These are phyloP conservation scores for Leptodactylus fallax DNA, from an alignment of 2,797 vertebrate genomes.

Conservation along the genomic window DNA sequence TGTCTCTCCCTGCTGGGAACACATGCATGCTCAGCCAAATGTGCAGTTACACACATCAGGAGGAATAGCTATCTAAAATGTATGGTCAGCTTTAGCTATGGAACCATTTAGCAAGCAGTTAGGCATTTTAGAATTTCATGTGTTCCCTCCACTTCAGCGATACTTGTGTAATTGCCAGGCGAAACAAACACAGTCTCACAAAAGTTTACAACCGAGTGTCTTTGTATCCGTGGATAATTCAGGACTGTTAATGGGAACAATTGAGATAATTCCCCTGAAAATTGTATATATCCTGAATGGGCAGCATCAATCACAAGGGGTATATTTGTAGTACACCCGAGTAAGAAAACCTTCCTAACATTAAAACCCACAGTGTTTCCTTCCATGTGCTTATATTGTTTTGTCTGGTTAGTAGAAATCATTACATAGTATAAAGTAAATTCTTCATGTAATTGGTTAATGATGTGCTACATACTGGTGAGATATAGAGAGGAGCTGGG, in stretches of 20 bases:
- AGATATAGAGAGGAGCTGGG: not conserved
- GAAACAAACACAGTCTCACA: constrained; percentile 33
- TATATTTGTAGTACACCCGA: constrained; percentile 37
- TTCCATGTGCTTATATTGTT: not conserved
- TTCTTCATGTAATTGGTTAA: not conserved
- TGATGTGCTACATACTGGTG: not conserved
- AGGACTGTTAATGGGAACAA: constrained; percentile 30
- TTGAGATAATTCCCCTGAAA: constrained; percentile 47
- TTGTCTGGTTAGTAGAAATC: not conserved
- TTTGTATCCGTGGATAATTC: constrained; percentile 38
- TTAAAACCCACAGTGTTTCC: constrained; percentile 20
- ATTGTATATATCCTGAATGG: constrained; percentile 35
- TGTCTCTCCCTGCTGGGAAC: too few relatives aligned
- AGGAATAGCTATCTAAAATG: too few relatives aligned
- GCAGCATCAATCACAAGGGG: constrained; percentile 35
- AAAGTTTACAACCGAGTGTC: not conserved
- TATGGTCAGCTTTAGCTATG: too few relatives aligned
- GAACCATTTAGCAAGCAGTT: too few relatives aligned
- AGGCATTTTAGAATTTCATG: not conserved
- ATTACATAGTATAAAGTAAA: not conserved
- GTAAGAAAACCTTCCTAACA: constrained; percentile 3
- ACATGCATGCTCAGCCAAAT: too few relatives aligned
- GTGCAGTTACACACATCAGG: too few relatives aligned
- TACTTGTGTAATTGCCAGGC: constrained; percentile 35
- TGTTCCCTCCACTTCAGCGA: constrained; percentile 23